Evolutionary conservation across 2,113 vertebrate species (phyloP).

Genomic region (Galeopterus variegatus): DNA sequence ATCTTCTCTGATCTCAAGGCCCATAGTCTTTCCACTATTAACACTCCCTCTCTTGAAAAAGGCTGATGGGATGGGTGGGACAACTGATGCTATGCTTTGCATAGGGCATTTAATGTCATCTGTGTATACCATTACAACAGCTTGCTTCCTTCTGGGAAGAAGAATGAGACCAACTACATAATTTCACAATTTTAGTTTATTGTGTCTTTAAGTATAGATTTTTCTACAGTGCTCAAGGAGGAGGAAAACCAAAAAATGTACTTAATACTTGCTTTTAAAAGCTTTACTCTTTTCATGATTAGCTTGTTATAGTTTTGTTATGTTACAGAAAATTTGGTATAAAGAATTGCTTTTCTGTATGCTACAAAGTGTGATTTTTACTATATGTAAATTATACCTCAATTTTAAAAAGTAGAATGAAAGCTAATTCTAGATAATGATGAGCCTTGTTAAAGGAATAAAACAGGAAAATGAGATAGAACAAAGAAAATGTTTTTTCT

Average conservation of each 20-base stretch:
- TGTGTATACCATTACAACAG: background rate
- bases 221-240: background rate
- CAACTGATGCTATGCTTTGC: no score
- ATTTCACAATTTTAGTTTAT: constrained; percentile 74
- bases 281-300: constrained; percentile 56
- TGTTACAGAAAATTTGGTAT: constrained; percentile 59
- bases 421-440: constrained; percentile 37
- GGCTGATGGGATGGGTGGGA: background rate
- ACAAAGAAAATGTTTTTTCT: background rate
- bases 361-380: constrained; percentile 61
- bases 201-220: background rate
- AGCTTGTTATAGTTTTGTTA: background rate
- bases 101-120: background rate
- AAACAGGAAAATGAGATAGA: constrained; percentile 14
- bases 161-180: background rate
- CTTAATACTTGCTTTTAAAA: background rate
- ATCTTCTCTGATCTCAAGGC: background rate
- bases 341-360: constrained; percentile 66
- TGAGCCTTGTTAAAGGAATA: constrained; percentile 36
- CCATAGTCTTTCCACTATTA: background rate
- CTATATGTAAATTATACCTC: constrained; percentile 72
- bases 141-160: background rate
- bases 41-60: background rate
- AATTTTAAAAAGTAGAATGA: background rate
- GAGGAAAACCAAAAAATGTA: background rate